These are phyloP conservation scores for Caenorhabditis auriculariae DNA, from an alignment of 2,888 invertebrate genomes.

Conservation along the genomic window DNA sequence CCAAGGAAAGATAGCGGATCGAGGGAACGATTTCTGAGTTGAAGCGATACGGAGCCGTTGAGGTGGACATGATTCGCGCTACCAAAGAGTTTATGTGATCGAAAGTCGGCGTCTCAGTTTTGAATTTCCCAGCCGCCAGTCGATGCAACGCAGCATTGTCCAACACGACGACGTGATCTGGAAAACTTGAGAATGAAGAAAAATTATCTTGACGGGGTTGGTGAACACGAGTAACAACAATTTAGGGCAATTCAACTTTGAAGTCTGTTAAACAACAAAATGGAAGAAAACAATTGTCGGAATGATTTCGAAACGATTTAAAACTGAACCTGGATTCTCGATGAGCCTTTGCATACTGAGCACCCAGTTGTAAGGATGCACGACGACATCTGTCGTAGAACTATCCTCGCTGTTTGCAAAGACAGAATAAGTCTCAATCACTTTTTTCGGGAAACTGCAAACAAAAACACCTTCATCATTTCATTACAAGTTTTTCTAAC, in stretches of 20 bases:
- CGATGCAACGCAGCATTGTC: constrained; percentile 94
- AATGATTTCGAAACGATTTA: not conserved
- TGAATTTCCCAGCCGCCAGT: constrained; percentile 83
- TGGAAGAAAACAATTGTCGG: not conserved
- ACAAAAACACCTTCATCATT: not conserved
- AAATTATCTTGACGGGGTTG: no score
- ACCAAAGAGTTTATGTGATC: constrained; percentile 92
- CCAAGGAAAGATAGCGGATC: constrained; percentile 87
- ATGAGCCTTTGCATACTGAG: constrained; percentile 89
- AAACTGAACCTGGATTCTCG: constrained; percentile 70
- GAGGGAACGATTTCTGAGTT: constrained; percentile 91
- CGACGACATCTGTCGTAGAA: constrained; percentile 82
- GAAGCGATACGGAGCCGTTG: constrained; percentile 85
- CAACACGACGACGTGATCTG: constrained; percentile 66
- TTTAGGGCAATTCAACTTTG: no score
- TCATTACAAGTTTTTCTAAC: constrained; percentile 47
- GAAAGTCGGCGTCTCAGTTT: constrained; percentile 90
- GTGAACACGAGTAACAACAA: no score
- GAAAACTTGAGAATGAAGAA: no score
- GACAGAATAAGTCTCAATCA: constrained; percentile 97
- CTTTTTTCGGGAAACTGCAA: constrained; percentile 87
- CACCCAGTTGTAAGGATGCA: constrained; percentile 92
- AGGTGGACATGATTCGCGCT: constrained; percentile 97
- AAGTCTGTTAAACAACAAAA: not conserved
- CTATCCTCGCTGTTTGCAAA: constrained; percentile 80